phyloP scores from a whole-genome alignment of 2,888 invertebrate genomes.

The Caradrina kadenii region DNA sequence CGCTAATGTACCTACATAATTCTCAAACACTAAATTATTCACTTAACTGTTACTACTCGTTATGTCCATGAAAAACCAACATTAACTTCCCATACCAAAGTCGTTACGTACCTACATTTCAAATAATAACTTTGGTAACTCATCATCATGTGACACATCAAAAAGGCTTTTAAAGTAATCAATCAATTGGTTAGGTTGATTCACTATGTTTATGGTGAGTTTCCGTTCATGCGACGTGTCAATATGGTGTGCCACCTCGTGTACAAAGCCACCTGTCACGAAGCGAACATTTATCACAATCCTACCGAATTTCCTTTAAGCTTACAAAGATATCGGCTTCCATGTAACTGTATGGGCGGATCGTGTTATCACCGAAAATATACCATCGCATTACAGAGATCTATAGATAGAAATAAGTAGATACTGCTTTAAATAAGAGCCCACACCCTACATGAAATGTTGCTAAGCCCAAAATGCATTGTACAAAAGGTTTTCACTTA shows the following conservation, averaged over 20 bases:
- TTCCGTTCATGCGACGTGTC: conserved; percentile 77
- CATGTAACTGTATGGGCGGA: conserved; percentile 47
- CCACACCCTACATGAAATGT: conserved; percentile 14
- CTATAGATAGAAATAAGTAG: not conserved
- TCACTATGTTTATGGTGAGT: conserved; percentile 75
- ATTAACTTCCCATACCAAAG: conserved; percentile 11
- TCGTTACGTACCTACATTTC: conserved; percentile 8
- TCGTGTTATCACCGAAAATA: conserved; percentile 48
- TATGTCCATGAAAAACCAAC: conserved; percentile 24
- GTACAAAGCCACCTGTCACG: conserved; percentile 81
- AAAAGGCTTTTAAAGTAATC: conserved; percentile 75
- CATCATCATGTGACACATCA: conserved; percentile 56
- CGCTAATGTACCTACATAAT: too few species aligned
- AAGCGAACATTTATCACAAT: conserved; percentile 82
- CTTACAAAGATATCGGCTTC: conserved; percentile 66
- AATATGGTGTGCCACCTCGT: conserved; percentile 80
- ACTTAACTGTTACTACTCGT: conserved; percentile 8
- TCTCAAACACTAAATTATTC: not conserved
- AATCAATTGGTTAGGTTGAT: conserved; percentile 67
- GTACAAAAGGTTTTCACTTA: conserved; percentile 27
- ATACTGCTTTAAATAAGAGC: not conserved
- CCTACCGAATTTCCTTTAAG: conserved; percentile 71
- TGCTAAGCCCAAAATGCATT: conserved; percentile 1
- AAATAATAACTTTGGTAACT: conserved; percentile 46
- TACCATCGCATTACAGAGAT: conserved; percentile 36